Evolutionary conservation across 2,113 vertebrate species (phyloP).

Genomic region (Cephalophus harveyi): DNA sequence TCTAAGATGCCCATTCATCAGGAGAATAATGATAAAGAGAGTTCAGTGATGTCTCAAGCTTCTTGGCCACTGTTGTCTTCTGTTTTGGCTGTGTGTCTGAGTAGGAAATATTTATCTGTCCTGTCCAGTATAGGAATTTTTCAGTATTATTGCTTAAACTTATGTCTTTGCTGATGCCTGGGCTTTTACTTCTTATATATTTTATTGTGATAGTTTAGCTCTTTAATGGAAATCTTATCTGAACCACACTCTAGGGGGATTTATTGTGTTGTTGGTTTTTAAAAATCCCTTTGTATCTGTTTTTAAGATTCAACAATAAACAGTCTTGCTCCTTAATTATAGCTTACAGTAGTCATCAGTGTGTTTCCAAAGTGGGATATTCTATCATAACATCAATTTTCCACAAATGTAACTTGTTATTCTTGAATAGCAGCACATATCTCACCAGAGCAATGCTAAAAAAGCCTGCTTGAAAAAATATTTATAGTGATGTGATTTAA

Average conservation of each 20-base stretch:
- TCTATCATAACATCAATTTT: background rate
- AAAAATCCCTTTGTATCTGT: constrained; percentile 11
- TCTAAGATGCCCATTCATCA: background rate
- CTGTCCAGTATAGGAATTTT: background rate
- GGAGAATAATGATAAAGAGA: background rate
- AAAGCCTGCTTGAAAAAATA: background rate
- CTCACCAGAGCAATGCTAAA: background rate
- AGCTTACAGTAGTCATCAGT: background rate
- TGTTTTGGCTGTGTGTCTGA: constrained; percentile 40
- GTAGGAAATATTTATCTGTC: background rate
- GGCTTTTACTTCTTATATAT: constrained; percentile 37
- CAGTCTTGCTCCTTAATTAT: constrained; percentile 40
- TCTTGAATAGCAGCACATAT: background rate
- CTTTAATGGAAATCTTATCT: constrained; percentile 30
- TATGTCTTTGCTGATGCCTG: constrained; percentile 1
- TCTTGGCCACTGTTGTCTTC: constrained; percentile 47
- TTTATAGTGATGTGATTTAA: constrained; percentile 1
- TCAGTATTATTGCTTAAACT: background rate
- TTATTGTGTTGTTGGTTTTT: constrained; percentile 5
- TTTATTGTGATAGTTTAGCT: constrained; percentile 27
- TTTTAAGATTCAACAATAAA: constrained; percentile 32
- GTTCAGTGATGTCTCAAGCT: background rate
- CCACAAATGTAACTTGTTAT: background rate
- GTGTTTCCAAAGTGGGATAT: background rate
- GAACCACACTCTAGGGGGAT: background rate